phyloP scores from a whole-genome alignment of 2,797 vertebrate genomes.

The Cyprinodon diabolis region DNA sequence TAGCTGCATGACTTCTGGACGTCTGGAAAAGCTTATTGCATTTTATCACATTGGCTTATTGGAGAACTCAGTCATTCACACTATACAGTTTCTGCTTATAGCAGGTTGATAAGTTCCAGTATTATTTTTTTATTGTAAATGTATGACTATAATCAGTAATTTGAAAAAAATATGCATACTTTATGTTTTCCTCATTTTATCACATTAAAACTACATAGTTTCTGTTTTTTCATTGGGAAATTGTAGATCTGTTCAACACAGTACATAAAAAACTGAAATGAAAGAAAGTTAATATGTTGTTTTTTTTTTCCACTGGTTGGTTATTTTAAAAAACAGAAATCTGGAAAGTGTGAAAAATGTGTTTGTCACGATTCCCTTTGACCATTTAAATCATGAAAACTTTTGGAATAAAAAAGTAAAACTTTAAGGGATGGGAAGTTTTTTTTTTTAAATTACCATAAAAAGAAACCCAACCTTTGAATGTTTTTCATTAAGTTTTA shows the following conservation, averaged over 20 bases:
- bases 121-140: no score
- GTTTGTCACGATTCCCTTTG: no score
- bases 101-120: conserved; percentile 26
- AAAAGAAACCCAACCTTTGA: no score
- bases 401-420: no score
- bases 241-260: neutral
- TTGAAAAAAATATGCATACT: neutral
- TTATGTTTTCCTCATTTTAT: neutral
- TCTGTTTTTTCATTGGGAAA: neutral
- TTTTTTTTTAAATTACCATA: no score
- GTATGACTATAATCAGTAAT: no score
- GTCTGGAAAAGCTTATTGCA: neutral
- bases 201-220: neutral
- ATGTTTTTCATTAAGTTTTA: no score
- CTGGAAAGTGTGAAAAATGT: neutral
- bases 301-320: neutral
- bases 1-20: neutral
- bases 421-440: no score
- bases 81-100: conserved; percentile 9
- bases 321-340: neutral
- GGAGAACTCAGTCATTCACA: conserved; percentile 13
- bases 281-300: neutral
- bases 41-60: neutral
- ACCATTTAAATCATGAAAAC: no score
- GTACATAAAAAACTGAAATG: neutral